phyloP scores from a whole-genome alignment of 2,113 vertebrate species.

The Myiagra hebetior region DNA sequence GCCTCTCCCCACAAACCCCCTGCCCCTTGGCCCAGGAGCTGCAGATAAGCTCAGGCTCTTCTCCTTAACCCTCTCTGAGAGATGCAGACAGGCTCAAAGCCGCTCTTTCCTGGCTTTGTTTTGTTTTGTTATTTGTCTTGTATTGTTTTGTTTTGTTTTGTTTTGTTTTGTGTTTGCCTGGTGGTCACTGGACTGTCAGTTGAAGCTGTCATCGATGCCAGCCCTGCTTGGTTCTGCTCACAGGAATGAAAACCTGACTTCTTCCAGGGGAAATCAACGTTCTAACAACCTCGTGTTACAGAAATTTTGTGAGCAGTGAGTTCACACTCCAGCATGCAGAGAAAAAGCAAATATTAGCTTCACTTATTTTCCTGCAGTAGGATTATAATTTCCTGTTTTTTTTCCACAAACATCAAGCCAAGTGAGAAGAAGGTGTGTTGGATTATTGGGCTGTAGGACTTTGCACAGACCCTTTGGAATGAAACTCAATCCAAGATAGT shows the following conservation, averaged over 20 bases:
- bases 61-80: accelerated
- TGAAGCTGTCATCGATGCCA: accelerated
- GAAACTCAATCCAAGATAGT: neutral
- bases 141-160: neutral
- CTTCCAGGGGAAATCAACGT: neutral
- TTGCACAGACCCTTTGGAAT: neutral
- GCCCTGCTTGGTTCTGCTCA: neutral
- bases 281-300: neutral
- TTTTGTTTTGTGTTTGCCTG: neutral
- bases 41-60: neutral
- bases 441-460: neutral
- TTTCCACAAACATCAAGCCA: neutral
- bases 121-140: neutral
- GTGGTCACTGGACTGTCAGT: too few relatives aligned
- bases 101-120: neutral
- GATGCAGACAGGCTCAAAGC: accelerated
- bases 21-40: neutral
- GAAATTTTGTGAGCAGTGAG: neutral
- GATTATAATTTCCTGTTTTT: neutral
- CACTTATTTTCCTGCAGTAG: neutral
- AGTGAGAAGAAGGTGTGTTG: neutral
- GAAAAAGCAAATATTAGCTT: neutral
- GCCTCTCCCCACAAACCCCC: too few relatives aligned
- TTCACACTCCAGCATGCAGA: neutral
- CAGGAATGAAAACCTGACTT: neutral